phyloP scores from a whole-genome alignment of 2,888 invertebrate genomes.

The Sympetrum striolatum region DNA sequence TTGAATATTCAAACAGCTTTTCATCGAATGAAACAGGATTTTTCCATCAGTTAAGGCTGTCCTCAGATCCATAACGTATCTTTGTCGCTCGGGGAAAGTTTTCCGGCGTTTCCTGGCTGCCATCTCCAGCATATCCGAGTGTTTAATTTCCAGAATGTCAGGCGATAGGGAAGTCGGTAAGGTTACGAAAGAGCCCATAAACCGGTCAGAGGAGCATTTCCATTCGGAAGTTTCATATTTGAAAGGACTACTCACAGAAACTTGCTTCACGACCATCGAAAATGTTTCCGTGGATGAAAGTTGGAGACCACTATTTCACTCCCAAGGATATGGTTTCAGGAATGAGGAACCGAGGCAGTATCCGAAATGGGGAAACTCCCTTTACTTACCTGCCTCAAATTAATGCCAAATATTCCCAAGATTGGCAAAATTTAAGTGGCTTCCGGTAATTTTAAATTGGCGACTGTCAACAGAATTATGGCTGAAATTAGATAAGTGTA shows the following conservation, averaged over 20 bases:
- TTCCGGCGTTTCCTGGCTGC: too few relatives aligned
- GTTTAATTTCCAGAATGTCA: background rate
- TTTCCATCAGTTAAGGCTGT: too few relatives aligned
- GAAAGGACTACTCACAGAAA: background rate
- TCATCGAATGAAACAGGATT: too few relatives aligned
- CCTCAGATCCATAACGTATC: too few relatives aligned
- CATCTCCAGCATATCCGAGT: background rate
- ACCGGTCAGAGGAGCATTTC: background rate
- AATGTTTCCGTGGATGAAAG: background rate
- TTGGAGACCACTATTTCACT: background rate
- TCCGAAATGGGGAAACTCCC: background rate
- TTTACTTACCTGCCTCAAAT: background rate
- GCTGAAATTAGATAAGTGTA: too few relatives aligned
- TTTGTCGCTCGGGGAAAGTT: too few relatives aligned
- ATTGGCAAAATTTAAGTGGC: background rate
- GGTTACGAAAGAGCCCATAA: background rate
- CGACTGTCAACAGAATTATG: too few relatives aligned
- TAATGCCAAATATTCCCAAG: background rate
- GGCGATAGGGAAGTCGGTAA: background rate
- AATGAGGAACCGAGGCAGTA: background rate
- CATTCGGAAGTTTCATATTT: background rate
- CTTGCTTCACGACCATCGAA: background rate
- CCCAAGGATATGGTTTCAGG: background rate
- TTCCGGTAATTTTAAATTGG: too few relatives aligned
- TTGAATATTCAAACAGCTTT: too few relatives aligned